Evolutionary conservation across 2,797 vertebrate genomes (phyloP), one percentile per base, ranked within the genome.

Genomic region (Trachurus trachurus): DNA sequence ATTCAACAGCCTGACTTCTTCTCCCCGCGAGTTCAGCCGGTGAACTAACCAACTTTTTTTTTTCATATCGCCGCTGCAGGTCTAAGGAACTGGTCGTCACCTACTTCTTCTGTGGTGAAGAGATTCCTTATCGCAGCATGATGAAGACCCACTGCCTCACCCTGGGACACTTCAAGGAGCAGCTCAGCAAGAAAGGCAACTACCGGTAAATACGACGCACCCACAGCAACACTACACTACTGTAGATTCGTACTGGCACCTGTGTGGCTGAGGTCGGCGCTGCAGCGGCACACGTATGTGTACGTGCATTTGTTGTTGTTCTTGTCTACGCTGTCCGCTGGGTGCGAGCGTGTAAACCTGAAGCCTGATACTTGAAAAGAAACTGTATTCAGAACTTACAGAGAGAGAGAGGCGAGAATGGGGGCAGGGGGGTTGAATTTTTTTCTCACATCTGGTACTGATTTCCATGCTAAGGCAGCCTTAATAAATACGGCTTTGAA

Each of bases 161-260:
- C 76, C 95, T 99, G 88, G 97, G 97, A 88, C 97, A 98, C 96
- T 99, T 99, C 92, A 99, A 99, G 93, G 98, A 99, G 68, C 98
- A 99, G 93, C 97, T 99, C 59, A 97, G 98, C 96, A 99, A 98
- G 94, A 99, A 99, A 95, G 98, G 98, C 92, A 99, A 97, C 94
- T 99, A 99, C 92, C 96, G 98, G 98, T 99, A 95, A 95, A 76
- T 80, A 83, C 26, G 19, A 71, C 49, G 5, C 56, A 2, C 65
- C 21, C 9, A 67, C 45, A 49, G 17, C 40, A 31, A 47, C 45
- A 19, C 50, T 11, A n/a, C 54, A 59, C 61, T 4, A n/a, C 19
- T 61, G 58, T 6, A 22, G 64, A 49, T 57, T 7, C 69, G 49
- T 50, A 9, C 34, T 58, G 54, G 61, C 42, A 52, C 17, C 34